Evolutionary conservation across 1,140 invertebrate species (phyloP), one percentile per base, ranked within the genome.

Genomic region (Zaprionus taronus): DNA sequence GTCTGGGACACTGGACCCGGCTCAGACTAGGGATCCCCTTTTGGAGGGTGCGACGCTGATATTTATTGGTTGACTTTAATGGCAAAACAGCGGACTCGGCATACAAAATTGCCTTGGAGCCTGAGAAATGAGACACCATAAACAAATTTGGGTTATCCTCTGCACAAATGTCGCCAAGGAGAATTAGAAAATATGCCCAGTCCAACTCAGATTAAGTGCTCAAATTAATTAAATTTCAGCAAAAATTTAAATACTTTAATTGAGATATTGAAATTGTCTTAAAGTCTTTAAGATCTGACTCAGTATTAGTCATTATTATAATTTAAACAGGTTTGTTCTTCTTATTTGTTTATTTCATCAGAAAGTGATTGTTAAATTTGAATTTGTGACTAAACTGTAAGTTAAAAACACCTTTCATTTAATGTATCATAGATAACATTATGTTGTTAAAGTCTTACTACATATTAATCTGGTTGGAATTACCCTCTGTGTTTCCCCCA

Each of bases 21-120:
- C 22, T 60, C 36, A 24, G 64, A 11, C 38, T 17, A 1, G 17
- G 24, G 34, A 14, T 20, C 38, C 34, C 53, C 53, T 28, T 26
- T 20, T 36, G 17, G 14, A 12, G 28, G 31, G 31, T 34, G 17
- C 28, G 17, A 24, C 57, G 38, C 26, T 51, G 72, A 87, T 83
- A 86, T 86, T 86, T 86, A 86, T 86, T 86, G 68, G 83, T 74
- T 71, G 83, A 83, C 79, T 86, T 87, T 83, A 86, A 86, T 86
- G 80, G 77, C 77, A 87, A 87, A 77, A 72, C 67, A 51, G 51
- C 62, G 65, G 53, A 64, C 61, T 64, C 60, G 58, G 53, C 63
- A 72, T 65, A 72, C 62, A 70, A 82, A 82, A 77, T 86, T 86
- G 75, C 41, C 47, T 53, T n/a, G 20, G 53, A 17, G 44, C 36